These are phyloP conservation scores for Neotoxoptera formosana DNA, from an alignment of 1,140 invertebrate genomes.

Conservation along the genomic window DNA sequence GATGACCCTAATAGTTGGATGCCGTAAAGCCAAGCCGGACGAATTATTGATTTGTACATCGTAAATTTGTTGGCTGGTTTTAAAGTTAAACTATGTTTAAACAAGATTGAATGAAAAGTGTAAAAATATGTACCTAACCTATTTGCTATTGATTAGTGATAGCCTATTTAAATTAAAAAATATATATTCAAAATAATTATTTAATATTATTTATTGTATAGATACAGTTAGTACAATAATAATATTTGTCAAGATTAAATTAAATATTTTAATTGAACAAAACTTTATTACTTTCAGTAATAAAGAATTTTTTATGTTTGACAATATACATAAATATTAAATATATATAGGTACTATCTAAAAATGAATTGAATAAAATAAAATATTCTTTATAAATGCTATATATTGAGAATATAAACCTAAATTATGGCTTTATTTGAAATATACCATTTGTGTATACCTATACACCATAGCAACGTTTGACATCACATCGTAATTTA, in stretches of 20 bases:
- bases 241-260: not conserved
- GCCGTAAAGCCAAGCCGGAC: no score
- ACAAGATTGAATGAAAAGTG: no score
- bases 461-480: not conserved
- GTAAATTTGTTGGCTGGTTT: no score
- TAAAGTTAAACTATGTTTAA: not conserved
- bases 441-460: conserved; percentile 12
- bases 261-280: not conserved
- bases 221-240: not conserved
- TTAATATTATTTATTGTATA: not conserved
- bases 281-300: not conserved
- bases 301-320: not conserved
- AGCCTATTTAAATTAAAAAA: not conserved
- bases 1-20: no score
- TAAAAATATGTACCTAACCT: not conserved
- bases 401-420: not conserved
- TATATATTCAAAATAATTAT: not conserved
- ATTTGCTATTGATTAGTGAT: not conserved
- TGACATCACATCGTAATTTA: not conserved
- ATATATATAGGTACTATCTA: not conserved
- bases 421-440: conserved; percentile 14
- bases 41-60: no score
- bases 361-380: not conserved
- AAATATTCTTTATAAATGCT: not conserved
- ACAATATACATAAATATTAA: not conserved